phyloP scores from a whole-genome alignment of 2,888 invertebrate species.

The Ophion ventricosus region DNA sequence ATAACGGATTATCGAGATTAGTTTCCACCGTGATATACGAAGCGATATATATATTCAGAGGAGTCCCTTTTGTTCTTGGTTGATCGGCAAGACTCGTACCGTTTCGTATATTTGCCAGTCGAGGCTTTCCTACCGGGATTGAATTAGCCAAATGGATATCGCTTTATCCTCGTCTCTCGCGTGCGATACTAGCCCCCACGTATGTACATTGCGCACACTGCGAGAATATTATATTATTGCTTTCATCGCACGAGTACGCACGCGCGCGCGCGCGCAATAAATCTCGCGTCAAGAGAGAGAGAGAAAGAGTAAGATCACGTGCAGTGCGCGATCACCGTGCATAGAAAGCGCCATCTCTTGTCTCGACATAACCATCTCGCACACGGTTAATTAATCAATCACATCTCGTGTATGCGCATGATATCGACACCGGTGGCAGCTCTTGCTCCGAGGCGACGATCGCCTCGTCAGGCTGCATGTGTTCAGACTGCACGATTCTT shows the following conservation, averaged over 20 bases:
- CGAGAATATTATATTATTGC: slow-evolving; percentile 44
- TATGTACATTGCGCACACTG: background rate
- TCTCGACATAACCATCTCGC: too few relatives aligned
- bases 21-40: slow-evolving; percentile 42
- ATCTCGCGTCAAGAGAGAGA: background rate
- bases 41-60: background rate
- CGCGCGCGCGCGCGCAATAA: background rate
- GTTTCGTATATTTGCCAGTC: slow-evolving; percentile 43
- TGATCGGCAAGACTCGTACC: slow-evolving; percentile 27
- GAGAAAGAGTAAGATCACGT: too few relatives aligned
- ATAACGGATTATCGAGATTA: slow-evolving; percentile 65
- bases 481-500: too few relatives aligned
- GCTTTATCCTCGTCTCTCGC: slow-evolving; percentile 59
- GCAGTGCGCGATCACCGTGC: slow-evolving; percentile 19
- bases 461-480: background rate
- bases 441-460: background rate
- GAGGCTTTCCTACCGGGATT: slow-evolving; percentile 35
- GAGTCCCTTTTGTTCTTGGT: slow-evolving; percentile 24
- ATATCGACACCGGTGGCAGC: slow-evolving; percentile 20
- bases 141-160: slow-evolving; percentile 59
- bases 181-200: slow-evolving; percentile 7
- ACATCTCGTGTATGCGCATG: background rate
- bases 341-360: background rate
- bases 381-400: slow-evolving; percentile 77
- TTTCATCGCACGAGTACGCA: slow-evolving; percentile 48